Evolutionary conservation across 1,140 invertebrate genomes (phyloP).

Genomic region (Piezodorus guildinii): DNA sequence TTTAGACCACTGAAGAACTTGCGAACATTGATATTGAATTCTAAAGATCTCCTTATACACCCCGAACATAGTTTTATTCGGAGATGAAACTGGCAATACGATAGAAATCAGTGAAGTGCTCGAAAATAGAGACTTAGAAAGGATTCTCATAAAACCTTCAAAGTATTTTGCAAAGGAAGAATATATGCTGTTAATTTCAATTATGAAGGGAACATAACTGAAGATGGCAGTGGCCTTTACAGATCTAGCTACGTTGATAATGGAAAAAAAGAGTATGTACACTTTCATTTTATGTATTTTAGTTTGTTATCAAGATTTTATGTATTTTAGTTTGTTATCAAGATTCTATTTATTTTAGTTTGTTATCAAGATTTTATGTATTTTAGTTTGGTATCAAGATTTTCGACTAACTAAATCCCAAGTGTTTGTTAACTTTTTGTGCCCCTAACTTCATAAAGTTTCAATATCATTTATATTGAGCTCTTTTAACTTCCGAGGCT

Average conservation of each 20-base stretch:
- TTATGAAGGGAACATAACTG: conserved; percentile 7
- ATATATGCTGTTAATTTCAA: not conserved
- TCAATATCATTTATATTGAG: no score
- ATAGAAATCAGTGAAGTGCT: not conserved
- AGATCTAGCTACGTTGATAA: not conserved
- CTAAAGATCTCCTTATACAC: not conserved
- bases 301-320: no score
- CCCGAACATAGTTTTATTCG: not conserved
- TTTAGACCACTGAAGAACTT: not conserved
- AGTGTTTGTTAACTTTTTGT: no score
- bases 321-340: no score
- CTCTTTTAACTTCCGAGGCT: no score
- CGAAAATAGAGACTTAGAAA: not conserved
- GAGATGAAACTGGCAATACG: not conserved
- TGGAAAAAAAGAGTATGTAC: not conserved
- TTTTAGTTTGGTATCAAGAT: no score
- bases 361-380: no score
- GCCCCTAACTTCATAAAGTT: no score
- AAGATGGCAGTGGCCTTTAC: conserved; percentile 1
- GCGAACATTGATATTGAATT: not conserved
- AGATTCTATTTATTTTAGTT: no score
- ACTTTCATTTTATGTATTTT: no score
- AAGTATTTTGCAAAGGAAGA: not conserved
- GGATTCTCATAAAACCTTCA: not conserved
- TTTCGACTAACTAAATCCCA: no score